Conservation (phyloP, 2,888 invertebrate species). For the Metacarcinus magister region DNA sequence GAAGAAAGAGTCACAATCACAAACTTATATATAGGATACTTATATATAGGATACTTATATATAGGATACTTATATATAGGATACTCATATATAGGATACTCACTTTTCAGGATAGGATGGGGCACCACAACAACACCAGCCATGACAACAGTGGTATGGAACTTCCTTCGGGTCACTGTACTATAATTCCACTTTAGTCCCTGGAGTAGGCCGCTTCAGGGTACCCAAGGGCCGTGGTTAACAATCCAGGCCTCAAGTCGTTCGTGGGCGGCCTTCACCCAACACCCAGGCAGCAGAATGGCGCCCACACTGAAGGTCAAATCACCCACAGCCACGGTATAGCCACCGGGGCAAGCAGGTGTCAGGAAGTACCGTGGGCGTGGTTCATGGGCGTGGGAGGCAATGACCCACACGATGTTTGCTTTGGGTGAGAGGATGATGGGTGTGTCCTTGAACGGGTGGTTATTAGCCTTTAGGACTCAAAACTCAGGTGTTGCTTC, state of each 20-base stretch:
- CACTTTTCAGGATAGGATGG: background rate
- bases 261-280: conserved; percentile 58
- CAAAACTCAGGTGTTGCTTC: background rate
- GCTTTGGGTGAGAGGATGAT: background rate
- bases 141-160: background rate
- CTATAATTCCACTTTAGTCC: no score
- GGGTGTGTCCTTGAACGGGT: background rate
- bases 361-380: background rate
- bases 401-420: background rate
- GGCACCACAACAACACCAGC: background rate
- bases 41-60: background rate
- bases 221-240: conserved; percentile 69
- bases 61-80: no score
- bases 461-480: background rate
- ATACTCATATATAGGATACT: no score
- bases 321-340: conserved; percentile 4
- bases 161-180: background rate
- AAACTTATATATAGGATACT: no score
- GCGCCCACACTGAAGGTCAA: background rate
- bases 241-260: conserved; percentile 70
- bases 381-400: background rate
- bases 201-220: background rate
- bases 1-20: background rate
- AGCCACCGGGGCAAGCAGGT: background rate
- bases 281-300: conserved; percentile 15